Evolutionary conservation across 2,113 vertebrate genomes (phyloP).

Genomic region (Muscicapa adusta): DNA sequence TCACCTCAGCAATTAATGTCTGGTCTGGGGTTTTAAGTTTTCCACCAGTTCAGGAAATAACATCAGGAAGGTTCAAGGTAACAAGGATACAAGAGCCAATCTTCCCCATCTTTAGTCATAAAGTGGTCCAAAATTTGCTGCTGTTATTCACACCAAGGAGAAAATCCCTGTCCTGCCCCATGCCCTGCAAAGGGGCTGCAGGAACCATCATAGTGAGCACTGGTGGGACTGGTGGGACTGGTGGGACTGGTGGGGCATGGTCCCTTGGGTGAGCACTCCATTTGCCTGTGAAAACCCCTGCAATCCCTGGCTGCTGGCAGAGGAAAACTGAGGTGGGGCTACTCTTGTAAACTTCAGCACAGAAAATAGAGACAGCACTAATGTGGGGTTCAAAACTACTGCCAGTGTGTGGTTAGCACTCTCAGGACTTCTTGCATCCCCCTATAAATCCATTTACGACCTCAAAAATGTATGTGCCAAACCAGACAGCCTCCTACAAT

Average conservation of each 20-base stretch:
- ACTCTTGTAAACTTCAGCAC: background rate
- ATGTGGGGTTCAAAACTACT: background rate
- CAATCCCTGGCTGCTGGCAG: background rate
- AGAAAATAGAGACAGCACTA: background rate
- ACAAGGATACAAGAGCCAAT: background rate
- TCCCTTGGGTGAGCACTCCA: background rate
- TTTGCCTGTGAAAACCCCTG: background rate
- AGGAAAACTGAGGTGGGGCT: background rate
- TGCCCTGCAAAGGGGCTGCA: background rate
- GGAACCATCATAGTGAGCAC: too few species aligned
- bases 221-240: background rate
- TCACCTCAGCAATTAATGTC: background rate
- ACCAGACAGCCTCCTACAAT: background rate
- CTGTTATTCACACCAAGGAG: accelerated
- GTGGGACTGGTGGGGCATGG: background rate
- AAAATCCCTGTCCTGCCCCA: background rate
- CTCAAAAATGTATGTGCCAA: background rate
- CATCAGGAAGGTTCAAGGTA: background rate
- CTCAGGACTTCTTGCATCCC: background rate
- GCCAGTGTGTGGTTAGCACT: background rate
- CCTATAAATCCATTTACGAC: background rate
- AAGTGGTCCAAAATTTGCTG: background rate
- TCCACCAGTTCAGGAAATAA: background rate
- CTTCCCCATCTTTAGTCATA: background rate
- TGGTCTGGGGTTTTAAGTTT: background rate